Percentiles rank a stretch among this genome's conserved stretches.
These are phyloP conservation scores for Atta texana DNA, from an alignment of 1,140 invertebrate genomes.

Conservation along the genomic window DNA sequence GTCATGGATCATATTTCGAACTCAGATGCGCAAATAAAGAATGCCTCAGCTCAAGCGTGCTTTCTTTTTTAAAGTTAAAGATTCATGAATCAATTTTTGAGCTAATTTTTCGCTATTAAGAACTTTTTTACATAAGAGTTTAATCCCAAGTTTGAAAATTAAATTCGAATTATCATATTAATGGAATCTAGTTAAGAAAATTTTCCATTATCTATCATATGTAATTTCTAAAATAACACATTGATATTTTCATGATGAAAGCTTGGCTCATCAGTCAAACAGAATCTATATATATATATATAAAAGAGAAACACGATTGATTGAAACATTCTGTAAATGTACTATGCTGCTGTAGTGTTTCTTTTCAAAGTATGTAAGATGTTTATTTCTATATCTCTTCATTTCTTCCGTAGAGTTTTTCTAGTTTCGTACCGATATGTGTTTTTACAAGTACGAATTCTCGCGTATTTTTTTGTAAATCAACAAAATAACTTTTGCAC, in stretches of 20 bases:
- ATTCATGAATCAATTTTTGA: neutral
- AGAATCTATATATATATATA: neutral
- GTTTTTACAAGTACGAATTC: neutral
- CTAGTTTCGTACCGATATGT: slow-evolving; percentile 7
- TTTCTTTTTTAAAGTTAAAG: neutral
- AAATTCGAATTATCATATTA: neutral
- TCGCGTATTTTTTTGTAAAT: neutral
- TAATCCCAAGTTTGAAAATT: neutral
- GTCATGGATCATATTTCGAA: neutral
- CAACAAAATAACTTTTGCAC: neutral
- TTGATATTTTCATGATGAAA: neutral
- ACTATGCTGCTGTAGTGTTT: neutral
- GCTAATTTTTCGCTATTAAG: neutral
- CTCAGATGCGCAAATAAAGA: neutral
- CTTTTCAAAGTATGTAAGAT: neutral
- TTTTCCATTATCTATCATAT: neutral
- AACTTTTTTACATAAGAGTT: neutral
- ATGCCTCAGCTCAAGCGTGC: neutral
- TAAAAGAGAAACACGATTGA: neutral
- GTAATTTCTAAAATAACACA: neutral
- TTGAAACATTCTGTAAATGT: neutral
- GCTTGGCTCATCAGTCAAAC: neutral
- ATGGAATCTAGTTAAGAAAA: neutral
- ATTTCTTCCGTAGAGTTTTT: neutral
- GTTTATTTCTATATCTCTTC: slow-evolving; percentile 2